Conservation (phyloP, 1,140 invertebrate genomes). For the Coenobita brevimanus region DNA sequence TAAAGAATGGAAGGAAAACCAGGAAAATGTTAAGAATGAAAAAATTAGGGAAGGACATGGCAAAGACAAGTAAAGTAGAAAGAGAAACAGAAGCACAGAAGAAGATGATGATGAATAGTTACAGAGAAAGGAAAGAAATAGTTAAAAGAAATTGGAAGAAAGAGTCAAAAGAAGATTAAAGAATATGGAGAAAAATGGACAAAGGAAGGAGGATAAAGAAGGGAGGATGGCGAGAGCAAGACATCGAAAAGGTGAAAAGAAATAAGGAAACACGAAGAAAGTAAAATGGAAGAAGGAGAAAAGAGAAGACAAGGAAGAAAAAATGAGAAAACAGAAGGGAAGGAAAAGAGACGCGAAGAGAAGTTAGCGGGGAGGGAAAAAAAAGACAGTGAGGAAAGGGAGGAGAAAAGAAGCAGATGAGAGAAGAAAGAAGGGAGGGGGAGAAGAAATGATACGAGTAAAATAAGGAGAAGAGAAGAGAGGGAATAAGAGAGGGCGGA, state of each 20-base stretch:
- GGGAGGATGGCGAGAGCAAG: background rate
- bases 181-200: background rate
- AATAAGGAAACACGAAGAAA: background rate
- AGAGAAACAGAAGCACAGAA: no score
- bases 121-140: no score
- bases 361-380: no score
- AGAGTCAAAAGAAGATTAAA: background rate
- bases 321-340: background rate
- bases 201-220: conserved; percentile 3
- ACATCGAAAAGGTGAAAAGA: background rate
- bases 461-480: background rate
- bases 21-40: no score
- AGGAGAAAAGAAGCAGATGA: no score
- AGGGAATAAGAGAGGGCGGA: background rate
- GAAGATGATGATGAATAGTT: no score
- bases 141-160: background rate
- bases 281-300: background rate
- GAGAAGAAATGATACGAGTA: no score
- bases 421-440: no score
- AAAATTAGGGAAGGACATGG: no score
- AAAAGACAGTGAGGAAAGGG: background rate
- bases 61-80: no score
- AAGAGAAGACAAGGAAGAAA: no score
- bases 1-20: no score
- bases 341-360: background rate